Percentiles rank a stretch among this genome's conserved stretches.
phyloP scores from a whole-genome alignment of 2,888 invertebrate species.

The Elegia similella region DNA sequence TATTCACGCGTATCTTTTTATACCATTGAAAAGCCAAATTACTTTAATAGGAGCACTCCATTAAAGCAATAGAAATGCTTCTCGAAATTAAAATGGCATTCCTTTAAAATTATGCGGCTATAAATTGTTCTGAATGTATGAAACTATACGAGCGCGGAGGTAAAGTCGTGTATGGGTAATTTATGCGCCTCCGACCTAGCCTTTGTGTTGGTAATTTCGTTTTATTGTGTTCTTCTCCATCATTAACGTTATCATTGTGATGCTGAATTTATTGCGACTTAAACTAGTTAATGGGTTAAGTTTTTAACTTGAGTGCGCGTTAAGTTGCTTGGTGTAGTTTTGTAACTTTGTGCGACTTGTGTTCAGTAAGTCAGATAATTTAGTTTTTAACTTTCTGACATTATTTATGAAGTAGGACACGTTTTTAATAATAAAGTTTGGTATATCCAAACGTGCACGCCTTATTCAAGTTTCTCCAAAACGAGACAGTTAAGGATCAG shows the following conservation, averaged over 20 bases:
- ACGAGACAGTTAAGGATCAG: too few relatives aligned
- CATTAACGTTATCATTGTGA: conserved; percentile 12
- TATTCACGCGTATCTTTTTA: background rate
- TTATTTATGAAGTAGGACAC: too few relatives aligned
- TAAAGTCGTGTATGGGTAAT: conserved; percentile 34
- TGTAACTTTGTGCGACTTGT: too few relatives aligned
- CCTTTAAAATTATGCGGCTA: conserved; percentile 27
- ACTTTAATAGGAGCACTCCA: background rate
- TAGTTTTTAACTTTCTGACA: too few relatives aligned
- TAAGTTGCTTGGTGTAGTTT: too few relatives aligned
- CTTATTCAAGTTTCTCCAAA: too few relatives aligned
- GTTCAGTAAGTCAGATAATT: too few relatives aligned
- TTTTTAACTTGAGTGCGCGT: too few relatives aligned
- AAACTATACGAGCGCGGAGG: conserved; percentile 13
- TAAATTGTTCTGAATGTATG: conserved; percentile 25
- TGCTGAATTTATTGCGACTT: conserved; percentile 4
- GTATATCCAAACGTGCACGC: too few relatives aligned
- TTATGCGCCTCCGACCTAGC: conserved; percentile 27
- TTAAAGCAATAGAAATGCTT: conserved; percentile 1
- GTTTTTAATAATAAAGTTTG: too few relatives aligned
- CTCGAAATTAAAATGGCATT: conserved; percentile 26
- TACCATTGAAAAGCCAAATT: background rate
- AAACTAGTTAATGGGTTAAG: background rate
- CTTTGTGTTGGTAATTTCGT: conserved; percentile 38
- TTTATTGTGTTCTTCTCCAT: conserved; percentile 26